These are phyloP conservation scores for Pimpla rufipes DNA, from an alignment of 2,888 invertebrate species.

Conservation along the genomic window DNA sequence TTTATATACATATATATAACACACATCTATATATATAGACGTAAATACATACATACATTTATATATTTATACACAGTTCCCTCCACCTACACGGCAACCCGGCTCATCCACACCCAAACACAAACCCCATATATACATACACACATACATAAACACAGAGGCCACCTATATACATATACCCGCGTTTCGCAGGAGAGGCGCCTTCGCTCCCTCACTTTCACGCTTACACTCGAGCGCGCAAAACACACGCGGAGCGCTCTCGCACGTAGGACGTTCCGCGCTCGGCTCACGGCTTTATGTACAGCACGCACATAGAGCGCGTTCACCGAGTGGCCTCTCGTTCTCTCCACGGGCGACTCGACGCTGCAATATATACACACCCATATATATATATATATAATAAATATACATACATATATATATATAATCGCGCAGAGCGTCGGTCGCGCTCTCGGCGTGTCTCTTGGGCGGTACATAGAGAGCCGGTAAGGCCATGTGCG, in stretches of 20 bases:
- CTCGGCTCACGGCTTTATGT: slow-evolving; percentile 18
- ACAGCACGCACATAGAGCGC: slow-evolving; percentile 39
- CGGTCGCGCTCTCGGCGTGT: slow-evolving; percentile 51
- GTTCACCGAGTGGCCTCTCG: slow-evolving; percentile 40
- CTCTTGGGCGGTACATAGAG: slow-evolving; percentile 50
- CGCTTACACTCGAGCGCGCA: slow-evolving; percentile 63
- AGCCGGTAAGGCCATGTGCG: slow-evolving; percentile 40
- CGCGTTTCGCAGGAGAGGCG: slow-evolving; percentile 27
- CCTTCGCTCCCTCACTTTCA: slow-evolving; percentile 60
- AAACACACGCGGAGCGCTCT: slow-evolving; percentile 54
- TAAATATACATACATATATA: slow-evolving; percentile 31
- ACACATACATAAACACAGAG: slow-evolving; percentile 40
- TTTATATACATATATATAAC: no score
- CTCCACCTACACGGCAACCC: slow-evolving; percentile 13
- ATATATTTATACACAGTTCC: slow-evolving; percentile 55
- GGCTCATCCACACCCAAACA: no score
- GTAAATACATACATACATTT: slow-evolving; percentile 39
- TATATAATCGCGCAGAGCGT: slow-evolving; percentile 43
- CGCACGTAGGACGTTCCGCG: slow-evolving; percentile 47
- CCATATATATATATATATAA: slow-evolving; percentile 31
- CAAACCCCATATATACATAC: slow-evolving; percentile 57
- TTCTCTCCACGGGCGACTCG: slow-evolving; percentile 21
- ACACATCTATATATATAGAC: slow-evolving; percentile 41
- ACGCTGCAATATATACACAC: slow-evolving; percentile 8
- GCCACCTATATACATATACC: no score